Percentiles rank a stretch among this genome's conserved stretches.
Conservation (phyloP, 2,888 invertebrate genomes). For the Drosophila greeni region DNA sequence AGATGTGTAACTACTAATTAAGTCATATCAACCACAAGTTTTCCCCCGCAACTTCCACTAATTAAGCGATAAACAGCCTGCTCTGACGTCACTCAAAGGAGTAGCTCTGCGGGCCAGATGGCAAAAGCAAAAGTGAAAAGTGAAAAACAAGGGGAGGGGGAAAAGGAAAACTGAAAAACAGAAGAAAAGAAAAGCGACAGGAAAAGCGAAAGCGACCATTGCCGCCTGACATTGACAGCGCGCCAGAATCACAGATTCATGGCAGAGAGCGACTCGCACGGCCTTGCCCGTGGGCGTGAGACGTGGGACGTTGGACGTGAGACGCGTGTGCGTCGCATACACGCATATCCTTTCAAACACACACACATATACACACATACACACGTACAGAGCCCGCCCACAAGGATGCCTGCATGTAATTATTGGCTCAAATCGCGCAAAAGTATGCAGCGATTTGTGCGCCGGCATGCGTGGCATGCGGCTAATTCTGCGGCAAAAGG, state of each 20-base stretch:
- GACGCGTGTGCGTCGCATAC: neutral
- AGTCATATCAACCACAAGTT: neutral
- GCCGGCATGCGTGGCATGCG: slow-evolving; percentile 30
- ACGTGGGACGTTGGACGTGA: neutral
- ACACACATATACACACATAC: neutral
- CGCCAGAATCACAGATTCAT: slow-evolving; percentile 5
- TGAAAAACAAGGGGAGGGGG: neutral
- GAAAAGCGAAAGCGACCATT: slow-evolving; percentile 15
- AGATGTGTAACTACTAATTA: neutral
- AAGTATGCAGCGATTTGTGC: slow-evolving; percentile 53
- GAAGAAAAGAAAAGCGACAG: neutral
- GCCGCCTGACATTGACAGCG: slow-evolving; percentile 10
- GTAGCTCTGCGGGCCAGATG: neutral
- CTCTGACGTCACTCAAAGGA: slow-evolving; percentile 13
- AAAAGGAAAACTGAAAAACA: neutral
- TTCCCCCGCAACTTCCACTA: neutral
- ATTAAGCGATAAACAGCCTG: slow-evolving; percentile 14
- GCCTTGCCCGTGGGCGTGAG: slow-evolving; percentile 1
- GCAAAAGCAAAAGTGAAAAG: slow-evolving; percentile 1
- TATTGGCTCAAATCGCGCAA: slow-evolving; percentile 65
- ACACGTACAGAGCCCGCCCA: neutral
- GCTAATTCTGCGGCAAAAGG: neutral
- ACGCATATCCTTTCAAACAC: slow-evolving; percentile 24
- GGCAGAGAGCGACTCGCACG: neutral
- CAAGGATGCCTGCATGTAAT: slow-evolving; percentile 54